phyloP scores from a whole-genome alignment of 35 echinoderm and acorn worm genomes.

The Heliocidaris tuberculata region DNA sequence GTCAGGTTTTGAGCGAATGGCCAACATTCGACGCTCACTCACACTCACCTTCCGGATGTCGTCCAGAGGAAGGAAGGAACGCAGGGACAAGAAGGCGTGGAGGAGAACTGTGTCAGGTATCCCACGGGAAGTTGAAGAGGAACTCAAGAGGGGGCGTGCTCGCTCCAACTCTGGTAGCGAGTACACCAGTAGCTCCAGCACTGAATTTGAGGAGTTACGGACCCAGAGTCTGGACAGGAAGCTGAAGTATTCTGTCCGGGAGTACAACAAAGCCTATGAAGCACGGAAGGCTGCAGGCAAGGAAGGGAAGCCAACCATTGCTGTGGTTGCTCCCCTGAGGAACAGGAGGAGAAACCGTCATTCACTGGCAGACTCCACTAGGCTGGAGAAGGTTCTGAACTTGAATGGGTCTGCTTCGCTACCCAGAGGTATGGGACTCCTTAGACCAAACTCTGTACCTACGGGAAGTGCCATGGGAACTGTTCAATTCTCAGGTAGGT shows the following conservation, averaged over 20 bases:
- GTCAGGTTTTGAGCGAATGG: slow-evolving; percentile 83
- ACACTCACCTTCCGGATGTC: slow-evolving; percentile 49
- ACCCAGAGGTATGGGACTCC: slow-evolving; percentile 19
- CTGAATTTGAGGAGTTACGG: slow-evolving; percentile 61
- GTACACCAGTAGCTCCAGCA: slow-evolving; percentile 50
- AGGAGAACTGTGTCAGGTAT: slow-evolving; percentile 74
- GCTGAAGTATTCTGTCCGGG: slow-evolving; percentile 49
- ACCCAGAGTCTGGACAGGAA: slow-evolving; percentile 77
- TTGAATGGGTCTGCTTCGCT: slow-evolving; percentile 36
- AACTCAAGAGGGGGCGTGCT: slow-evolving; percentile 55
- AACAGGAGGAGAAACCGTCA: slow-evolving; percentile 34
- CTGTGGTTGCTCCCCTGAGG: slow-evolving; percentile 67
- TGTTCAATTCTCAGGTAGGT: slow-evolving; percentile 44
- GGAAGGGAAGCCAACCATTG: slow-evolving; percentile 46
- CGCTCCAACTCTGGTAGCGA: slow-evolving; percentile 45
- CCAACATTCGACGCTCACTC: slow-evolving; percentile 75
- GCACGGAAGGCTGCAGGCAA: slow-evolving; percentile 49
- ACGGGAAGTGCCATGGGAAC: slow-evolving; percentile 45
- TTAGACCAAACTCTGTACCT: slow-evolving; percentile 32
- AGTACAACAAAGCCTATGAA: slow-evolving; percentile 43
- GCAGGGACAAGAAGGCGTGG: slow-evolving; percentile 65
- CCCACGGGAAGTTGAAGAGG: slow-evolving; percentile 62
- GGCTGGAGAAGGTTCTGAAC: slow-evolving; percentile 3
- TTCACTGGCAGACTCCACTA: slow-evolving; percentile 8
- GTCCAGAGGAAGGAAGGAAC: slow-evolving; percentile 48